These are phyloP conservation scores for Parauchenoglanis ngamensis DNA, from an alignment of 2,797 vertebrate genomes.

Conservation along the genomic window DNA sequence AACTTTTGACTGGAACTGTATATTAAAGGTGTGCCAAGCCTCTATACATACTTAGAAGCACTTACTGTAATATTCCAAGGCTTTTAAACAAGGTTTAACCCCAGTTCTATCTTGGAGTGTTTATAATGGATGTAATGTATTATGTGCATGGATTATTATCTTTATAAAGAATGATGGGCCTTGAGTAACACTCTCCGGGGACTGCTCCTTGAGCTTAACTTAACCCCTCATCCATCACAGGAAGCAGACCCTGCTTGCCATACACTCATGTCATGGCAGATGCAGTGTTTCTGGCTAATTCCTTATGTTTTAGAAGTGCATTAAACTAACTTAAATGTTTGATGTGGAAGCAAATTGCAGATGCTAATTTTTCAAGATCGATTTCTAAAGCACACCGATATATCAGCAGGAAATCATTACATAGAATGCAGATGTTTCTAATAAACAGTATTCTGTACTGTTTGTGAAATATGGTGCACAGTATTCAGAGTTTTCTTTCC, in stretches of 20 bases:
- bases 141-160: conserved; percentile 36
- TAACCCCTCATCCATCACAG: conserved; percentile 41
- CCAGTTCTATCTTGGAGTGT: neutral
- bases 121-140: conserved; percentile 30
- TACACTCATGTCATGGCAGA: conserved; percentile 14
- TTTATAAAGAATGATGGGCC: conserved; percentile 33
- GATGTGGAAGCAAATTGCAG: neutral
- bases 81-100: conserved; percentile 1
- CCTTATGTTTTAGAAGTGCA: neutral
- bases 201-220: conserved; percentile 34
- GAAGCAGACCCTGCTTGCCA: conserved; percentile 21
- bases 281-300: conserved; percentile 17
- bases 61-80: neutral
- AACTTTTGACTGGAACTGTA: neutral
- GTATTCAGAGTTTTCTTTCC: conserved; percentile 21
- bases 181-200: conserved; percentile 16
- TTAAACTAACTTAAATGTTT: neutral
- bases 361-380: neutral
- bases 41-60: neutral
- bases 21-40: neutral
- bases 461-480: neutral
- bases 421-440: neutral
- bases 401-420: neutral
- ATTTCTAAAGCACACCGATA: neutral
- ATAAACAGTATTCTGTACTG: neutral